Base-by-base conservation (phyloP, 1,140 invertebrate genomes). In the Zelostemma sp. region DNA sequence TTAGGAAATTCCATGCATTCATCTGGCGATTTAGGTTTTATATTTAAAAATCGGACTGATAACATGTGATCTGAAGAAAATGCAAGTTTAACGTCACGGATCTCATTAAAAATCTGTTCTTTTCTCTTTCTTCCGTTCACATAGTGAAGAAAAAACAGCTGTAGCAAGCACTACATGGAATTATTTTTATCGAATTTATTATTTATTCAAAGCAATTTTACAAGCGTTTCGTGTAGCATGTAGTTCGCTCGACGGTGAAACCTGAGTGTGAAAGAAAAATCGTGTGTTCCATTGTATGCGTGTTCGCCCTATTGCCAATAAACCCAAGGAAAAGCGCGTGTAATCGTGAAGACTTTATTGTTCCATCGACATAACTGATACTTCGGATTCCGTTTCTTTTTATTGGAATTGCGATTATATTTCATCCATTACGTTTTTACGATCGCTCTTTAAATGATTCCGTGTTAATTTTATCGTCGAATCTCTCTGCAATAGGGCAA, bases 191-290 rank as follows among this genome's bases (percentile, higher is more conserved):
- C 60, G 61, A 61, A 62, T 58, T 28, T 47, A 65, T 64, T 73
- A 73, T 73, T 73, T 73, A 73, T 73, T 73, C 11, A 54, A 63
- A 43, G 55, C 58, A 66, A 43, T 61, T 69, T 43, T 62, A 66
- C 55, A 35, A 55, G 38, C 19, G 33, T 40, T 40, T 53, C n/a
- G 12, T 41, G 40, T 43, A 55, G 64, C 61, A 65, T 49, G 21
- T 25, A 25, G 58, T 48, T 69, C 57, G 51, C 74, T 47, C 54
- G 56, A 38, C 9, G 2, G 14, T 38, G 35, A 9, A 38, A 12
- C 31, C n/a, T 33, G 65, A 61, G 66, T 40, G 50, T 63, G 58
- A 54, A 55, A 49, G 43, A 51, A 59, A 43, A 40, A 49, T 16
- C 18, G 48, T 46, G 54, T 12, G 51, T 59, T 68, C 65, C 47